These are phyloP conservation scores for Delphinus delphis DNA, from an alignment of 2,113 vertebrate genomes.

Conservation along the genomic window DNA sequence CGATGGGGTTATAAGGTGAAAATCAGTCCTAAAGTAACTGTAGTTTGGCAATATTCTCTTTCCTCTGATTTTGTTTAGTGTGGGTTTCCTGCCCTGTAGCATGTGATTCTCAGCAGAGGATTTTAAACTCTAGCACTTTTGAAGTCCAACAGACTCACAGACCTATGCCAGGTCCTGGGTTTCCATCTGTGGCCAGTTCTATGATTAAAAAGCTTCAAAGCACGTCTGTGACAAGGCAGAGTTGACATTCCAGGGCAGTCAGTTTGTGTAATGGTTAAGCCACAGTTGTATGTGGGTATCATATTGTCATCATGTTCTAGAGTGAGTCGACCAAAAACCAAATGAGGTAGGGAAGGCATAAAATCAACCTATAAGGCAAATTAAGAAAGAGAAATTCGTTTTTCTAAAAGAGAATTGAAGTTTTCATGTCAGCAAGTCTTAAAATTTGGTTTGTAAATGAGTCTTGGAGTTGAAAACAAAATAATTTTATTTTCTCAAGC, in stretches of 20 bases:
- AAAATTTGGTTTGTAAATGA: constrained; percentile 43
- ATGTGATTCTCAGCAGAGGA: not conserved
- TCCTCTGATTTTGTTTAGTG: constrained; percentile 9
- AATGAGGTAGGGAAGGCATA: constrained; percentile 3
- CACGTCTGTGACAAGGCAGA: not conserved
- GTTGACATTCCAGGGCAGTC: not conserved
- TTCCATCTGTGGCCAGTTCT: not conserved
- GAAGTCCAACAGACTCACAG: not conserved
- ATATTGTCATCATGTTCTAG: constrained; percentile 42
- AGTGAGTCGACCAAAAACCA: not conserved
- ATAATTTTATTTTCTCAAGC: constrained; percentile 7
- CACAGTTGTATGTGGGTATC: not conserved
- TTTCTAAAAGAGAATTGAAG: constrained; percentile 43
- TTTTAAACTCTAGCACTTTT: constrained; percentile 29
- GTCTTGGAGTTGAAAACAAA: constrained; percentile 31
- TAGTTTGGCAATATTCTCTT: not conserved
- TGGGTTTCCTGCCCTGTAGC: constrained; percentile 24
- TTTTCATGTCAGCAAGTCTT: constrained; percentile 40
- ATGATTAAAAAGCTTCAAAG: constrained; percentile 4
- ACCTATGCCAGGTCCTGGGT: not conserved
- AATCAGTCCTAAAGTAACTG: not conserved
- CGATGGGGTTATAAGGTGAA: not conserved
- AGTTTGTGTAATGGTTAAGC: not conserved
- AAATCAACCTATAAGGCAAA: constrained; percentile 9
- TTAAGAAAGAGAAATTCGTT: constrained; percentile 13